These are phyloP conservation scores for Callipepla californica DNA, from an alignment of 2,113 vertebrate species.

Conservation along the genomic window DNA sequence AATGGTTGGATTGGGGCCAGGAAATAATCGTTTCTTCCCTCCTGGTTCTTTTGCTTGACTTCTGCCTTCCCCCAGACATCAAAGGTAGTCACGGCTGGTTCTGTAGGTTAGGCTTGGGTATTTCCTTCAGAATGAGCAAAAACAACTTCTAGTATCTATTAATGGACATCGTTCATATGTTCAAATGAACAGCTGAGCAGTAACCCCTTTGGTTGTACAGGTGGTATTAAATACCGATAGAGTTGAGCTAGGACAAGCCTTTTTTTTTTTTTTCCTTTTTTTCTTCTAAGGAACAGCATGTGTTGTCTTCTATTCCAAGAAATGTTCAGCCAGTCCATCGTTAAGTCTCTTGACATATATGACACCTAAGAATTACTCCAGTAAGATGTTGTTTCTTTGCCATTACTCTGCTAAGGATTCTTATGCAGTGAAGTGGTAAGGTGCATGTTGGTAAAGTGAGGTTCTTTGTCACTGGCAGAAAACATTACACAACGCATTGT, in stretches of 20 bases:
- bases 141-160: accelerated
- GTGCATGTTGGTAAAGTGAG: not conserved
- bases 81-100: not conserved
- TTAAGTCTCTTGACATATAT: not conserved
- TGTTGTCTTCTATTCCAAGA: not conserved
- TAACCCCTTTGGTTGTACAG: not conserved
- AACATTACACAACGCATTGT: not conserved
- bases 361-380: too few relatives aligned
- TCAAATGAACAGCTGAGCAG: not conserved
- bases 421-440: not conserved
- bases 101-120: too few relatives aligned
- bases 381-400: too few relatives aligned
- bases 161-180: not conserved
- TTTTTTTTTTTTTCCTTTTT: not conserved
- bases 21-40: not conserved
- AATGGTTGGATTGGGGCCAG: not conserved
- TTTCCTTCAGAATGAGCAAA: not conserved
- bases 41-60: not conserved
- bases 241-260: not conserved
- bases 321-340: not conserved
- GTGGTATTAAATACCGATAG: not conserved
- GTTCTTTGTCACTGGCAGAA: not conserved
- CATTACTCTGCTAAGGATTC: too few relatives aligned
- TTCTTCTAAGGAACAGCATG: not conserved
- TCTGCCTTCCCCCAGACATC: not conserved